Evolutionary conservation across 2,113 vertebrate species (phyloP), one percentile per base, ranked within the genome.

Genomic region (Gnathonemus longibarbis): DNA sequence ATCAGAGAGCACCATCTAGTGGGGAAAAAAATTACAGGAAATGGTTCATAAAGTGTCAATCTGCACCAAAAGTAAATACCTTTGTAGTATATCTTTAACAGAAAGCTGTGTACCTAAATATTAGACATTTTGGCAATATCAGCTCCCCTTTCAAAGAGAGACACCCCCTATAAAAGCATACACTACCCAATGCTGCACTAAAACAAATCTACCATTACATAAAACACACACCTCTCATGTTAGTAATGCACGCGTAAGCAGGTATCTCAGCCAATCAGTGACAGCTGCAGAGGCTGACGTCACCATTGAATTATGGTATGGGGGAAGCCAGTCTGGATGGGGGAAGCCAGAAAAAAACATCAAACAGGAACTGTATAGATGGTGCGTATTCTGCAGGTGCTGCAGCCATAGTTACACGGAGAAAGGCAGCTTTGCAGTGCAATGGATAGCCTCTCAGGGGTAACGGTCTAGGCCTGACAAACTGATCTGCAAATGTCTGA

Each of bases 71-170:
- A 24, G 27, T 77, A 77, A 39, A 39, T 39, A n/a, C 70, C 70
- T 39, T 77, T 77, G 15, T 77, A 1, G 31, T 84, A 48, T n/a
- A 84, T 84, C 80, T 46, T 46, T 19, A 46, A 46, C 19, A 84
- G 3, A 45, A 21, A 42, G 35, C 10, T 89, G 89, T 91, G 49
- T 31, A 89, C 42, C 53, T 35, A 66, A 66, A 90, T 66, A 86
- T 85, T 89, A 85, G 48, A 90, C 62, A 89, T 49, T 83, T 83
- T 84, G 48, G 58, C 62, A 74, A 70, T 77, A 83, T 62, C 21
- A 53, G 45, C 90, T 88, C 88, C 80, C 87, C 88, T 74, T 90
- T 89, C 52, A 35, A 89, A 84, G 24, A 86, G 77, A 90, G 31
- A 84, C 80, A 88, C 77, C 48, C 84, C 70, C 31, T 88, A 39